A percentile compares a stretch with the other conserved stretches of the same genome.
Evolutionary conservation across 2,888 invertebrate genomes (phyloP).

Genomic region (Rotaria sp.): DNA sequence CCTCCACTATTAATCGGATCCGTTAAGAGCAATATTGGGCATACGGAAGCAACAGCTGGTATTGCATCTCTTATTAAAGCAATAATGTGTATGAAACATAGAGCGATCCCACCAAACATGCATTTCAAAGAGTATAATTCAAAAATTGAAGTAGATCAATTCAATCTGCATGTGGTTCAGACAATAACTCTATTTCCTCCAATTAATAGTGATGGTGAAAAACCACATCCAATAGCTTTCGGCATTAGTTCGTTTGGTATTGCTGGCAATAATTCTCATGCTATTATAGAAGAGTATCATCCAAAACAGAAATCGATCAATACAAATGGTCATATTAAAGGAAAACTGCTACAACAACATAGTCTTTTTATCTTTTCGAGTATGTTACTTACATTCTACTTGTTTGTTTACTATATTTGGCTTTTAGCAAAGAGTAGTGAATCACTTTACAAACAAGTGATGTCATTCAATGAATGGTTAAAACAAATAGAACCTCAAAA

Average conservation of each 20-base stretch:
- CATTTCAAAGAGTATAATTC: conserved; percentile 44
- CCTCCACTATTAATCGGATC: conserved; percentile 42
- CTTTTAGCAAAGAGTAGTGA: too few species aligned
- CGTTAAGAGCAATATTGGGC: conserved; percentile 47
- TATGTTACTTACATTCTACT: too few species aligned
- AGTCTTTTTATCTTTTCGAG: too few species aligned
- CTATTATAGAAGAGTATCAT: conserved; percentile 42
- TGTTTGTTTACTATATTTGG: too few species aligned
- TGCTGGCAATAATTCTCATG: conserved; percentile 47
- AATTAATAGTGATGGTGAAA: conserved; percentile 29
- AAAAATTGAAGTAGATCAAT: conserved; percentile 42
- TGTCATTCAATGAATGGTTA: too few species aligned
- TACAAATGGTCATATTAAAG: too few species aligned
- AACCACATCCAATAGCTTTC: conserved; percentile 41
- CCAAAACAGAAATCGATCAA: too few species aligned
- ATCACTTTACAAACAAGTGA: too few species aligned
- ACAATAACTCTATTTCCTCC: conserved; percentile 32
- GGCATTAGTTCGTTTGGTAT: conserved; percentile 48
- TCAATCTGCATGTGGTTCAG: background rate
- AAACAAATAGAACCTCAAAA: too few species aligned
- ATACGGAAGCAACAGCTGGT: conserved; percentile 46
- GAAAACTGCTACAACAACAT: too few species aligned
- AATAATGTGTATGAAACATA: conserved; percentile 46
- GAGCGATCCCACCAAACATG: conserved; percentile 44
- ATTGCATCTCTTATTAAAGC: conserved; percentile 46